phyloP scores from a whole-genome alignment of 2,888 invertebrate genomes.

The Pegoplata infirma region DNA sequence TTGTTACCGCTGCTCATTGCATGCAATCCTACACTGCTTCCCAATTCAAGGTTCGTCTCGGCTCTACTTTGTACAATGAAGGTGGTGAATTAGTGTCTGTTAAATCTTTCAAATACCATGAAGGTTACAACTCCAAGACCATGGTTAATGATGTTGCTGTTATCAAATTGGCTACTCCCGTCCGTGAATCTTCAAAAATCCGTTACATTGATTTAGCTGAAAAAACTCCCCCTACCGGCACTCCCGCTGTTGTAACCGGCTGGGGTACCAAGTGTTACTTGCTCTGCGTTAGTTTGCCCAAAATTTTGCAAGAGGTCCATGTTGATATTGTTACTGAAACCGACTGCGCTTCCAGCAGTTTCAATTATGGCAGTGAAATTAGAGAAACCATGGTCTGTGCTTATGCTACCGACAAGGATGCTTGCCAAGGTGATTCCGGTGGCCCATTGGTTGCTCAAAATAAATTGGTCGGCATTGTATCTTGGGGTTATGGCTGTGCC shows the following conservation, averaged over 20 bases:
- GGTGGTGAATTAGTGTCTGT: constrained; percentile 76
- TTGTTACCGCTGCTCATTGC: constrained; percentile 79
- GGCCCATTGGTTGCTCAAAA: constrained; percentile 73
- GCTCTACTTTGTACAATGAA: constrained; percentile 71
- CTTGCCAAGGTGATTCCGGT: constrained; percentile 77
- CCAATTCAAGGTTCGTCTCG: constrained; percentile 73
- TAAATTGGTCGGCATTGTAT: constrained; percentile 74
- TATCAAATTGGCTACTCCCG: constrained; percentile 72
- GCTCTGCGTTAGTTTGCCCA: constrained; percentile 65
- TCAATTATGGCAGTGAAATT: constrained; percentile 67
- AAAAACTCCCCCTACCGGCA: constrained; percentile 68
- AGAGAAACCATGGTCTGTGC: constrained; percentile 72
- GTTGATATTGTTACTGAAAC: constrained; percentile 66
- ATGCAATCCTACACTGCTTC: constrained; percentile 64
- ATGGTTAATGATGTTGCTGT: constrained; percentile 78
- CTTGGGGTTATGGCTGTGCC: constrained; percentile 76
- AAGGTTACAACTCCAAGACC: constrained; percentile 71
- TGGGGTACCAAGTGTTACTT: constrained; percentile 74
- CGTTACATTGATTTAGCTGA: constrained; percentile 68
- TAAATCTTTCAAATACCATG: constrained; percentile 69
- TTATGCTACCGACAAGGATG: constrained; percentile 69
- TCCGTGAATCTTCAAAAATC: constrained; percentile 65
- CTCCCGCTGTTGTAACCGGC: constrained; percentile 72
- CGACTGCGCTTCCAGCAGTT: constrained; percentile 55
- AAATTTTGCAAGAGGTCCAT: constrained; percentile 64